These are phyloP conservation scores for Myotis findleyi DNA, from an alignment of 2,797 vertebrate genomes.

Conservation along the genomic window DNA sequence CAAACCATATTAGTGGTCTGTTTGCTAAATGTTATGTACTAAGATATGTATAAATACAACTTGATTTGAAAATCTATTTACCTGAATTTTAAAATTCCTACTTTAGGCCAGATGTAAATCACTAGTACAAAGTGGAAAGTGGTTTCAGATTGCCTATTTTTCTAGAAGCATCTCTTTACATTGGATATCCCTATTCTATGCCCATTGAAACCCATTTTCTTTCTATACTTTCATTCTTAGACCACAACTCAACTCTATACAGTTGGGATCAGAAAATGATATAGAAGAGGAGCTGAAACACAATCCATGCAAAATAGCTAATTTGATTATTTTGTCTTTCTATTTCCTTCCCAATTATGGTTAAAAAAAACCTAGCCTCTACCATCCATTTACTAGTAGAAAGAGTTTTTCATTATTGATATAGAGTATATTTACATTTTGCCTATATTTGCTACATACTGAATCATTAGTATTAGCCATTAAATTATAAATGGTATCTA, in stretches of 20 bases:
- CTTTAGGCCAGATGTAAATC: neutral
- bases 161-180: neutral
- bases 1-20: neutral
- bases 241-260: neutral
- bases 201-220: neutral
- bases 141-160: neutral
- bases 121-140: neutral
- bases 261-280: neutral
- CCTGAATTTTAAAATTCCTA: neutral
- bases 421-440: neutral
- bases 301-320: neutral
- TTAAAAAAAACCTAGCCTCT: neutral
- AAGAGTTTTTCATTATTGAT: neutral
- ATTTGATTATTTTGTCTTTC: neutral
- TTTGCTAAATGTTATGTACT: neutral
- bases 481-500: neutral
- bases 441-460: neutral
- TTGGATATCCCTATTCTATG: neutral
- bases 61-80: conserved; percentile 18
- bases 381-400: neutral
- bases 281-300: neutral
- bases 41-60: neutral
- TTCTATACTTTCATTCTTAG: neutral
- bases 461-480: neutral
- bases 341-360: neutral